phyloP scores from a whole-genome alignment of 2,797 vertebrate species.

The Enteromius unitaeniatus region DNA sequence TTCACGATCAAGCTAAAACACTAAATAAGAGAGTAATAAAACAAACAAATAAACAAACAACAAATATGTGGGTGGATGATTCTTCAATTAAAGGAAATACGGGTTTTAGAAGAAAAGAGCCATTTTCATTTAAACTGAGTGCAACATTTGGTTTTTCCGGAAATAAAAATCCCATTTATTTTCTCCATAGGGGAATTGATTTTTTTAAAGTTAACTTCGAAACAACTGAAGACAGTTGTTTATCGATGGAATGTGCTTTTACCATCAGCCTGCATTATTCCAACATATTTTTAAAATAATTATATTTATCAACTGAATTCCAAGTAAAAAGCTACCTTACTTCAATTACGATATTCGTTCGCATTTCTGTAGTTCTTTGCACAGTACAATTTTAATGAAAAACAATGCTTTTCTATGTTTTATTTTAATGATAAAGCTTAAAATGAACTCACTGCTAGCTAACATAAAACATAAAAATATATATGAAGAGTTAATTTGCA shows the following conservation, averaged over 20 bases:
- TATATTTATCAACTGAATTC: not conserved
- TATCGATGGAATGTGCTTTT: not conserved
- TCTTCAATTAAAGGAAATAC: not conserved
- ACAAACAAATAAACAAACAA: constrained; percentile 5
- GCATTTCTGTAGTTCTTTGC: not conserved
- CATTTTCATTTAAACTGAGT: not conserved
- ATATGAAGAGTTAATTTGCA: not conserved
- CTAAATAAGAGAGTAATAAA: not conserved
- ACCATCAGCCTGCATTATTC: not conserved
- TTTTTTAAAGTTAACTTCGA: not conserved
- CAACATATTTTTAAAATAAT: not conserved
- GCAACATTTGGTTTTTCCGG: not conserved
- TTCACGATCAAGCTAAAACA: constrained; percentile 6
- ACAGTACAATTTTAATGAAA: too few relatives aligned
- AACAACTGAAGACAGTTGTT: not conserved
- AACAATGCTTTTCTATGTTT: too few relatives aligned
- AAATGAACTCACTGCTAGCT: not conserved
- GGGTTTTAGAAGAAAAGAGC: not conserved
- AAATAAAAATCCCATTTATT: not conserved
- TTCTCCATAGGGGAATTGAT: not conserved
- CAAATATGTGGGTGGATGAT: constrained; percentile 5
- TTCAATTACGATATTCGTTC: not conserved
- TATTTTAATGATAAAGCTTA: not conserved
- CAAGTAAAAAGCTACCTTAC: not conserved
- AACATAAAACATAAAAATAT: not conserved